phyloP scores from a whole-genome alignment of 2,113 vertebrate species.

The Daphoenositta chrysoptera region DNA sequence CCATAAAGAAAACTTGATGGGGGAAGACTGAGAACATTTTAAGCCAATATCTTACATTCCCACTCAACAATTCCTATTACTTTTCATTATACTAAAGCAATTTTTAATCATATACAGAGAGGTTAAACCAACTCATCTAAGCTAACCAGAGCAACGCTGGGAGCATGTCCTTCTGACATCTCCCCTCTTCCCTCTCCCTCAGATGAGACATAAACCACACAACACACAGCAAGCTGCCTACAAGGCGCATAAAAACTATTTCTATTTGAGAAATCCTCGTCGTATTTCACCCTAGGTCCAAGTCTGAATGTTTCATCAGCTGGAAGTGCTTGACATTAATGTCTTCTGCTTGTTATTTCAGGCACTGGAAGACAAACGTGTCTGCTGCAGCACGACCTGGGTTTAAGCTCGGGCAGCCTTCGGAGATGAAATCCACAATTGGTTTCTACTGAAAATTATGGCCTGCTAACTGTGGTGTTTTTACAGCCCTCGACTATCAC shows the following conservation, averaged over 20 bases:
- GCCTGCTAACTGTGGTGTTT: background rate
- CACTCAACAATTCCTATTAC: background rate
- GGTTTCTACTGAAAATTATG: background rate
- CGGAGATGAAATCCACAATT: background rate
- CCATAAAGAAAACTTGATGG: slow-evolving; percentile 68
- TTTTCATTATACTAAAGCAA: background rate
- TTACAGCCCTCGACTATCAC: background rate
- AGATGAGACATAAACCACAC: background rate
- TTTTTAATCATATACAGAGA: background rate
- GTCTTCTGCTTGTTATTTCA: slow-evolving; percentile 55
- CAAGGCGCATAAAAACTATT: background rate
- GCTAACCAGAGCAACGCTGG: background rate
- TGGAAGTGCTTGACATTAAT: slow-evolving; percentile 47
- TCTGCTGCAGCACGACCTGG: background rate
- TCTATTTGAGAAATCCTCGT: slow-evolving; percentile 3
- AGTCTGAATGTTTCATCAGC: slow-evolving; percentile 42
- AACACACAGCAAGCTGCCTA: background rate
- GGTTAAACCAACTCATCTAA: background rate
- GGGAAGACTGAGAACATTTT: slow-evolving; percentile 8
- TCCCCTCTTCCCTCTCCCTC: background rate
- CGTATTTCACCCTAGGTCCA: background rate
- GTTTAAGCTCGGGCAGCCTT: background rate
- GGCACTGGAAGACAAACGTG: slow-evolving; percentile 28
- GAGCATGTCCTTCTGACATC: background rate
- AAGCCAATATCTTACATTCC: background rate